Evolutionary conservation across 1,140 invertebrate species (phyloP), one percentile per base, ranked within the genome.

Genomic region (Campoletis sonorensis): DNA sequence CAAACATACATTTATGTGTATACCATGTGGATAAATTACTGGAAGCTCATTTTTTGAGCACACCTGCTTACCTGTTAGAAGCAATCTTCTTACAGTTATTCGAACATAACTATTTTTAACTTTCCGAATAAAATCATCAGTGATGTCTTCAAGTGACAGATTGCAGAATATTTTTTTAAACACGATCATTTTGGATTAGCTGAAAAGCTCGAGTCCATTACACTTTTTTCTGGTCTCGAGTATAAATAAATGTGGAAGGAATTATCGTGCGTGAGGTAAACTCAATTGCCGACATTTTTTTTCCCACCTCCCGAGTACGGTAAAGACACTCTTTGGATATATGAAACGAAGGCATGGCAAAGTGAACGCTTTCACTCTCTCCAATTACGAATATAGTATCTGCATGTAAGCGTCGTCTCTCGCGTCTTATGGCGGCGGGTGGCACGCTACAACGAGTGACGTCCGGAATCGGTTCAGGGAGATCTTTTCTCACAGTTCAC

Each of bases 331-430:
- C 16, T 70, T 30, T 16, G 72, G 37, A 72, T 23, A 72, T 49
- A 8, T 16, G 18, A 10, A 45, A 45, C 8, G 23, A 18, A 72
- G 33, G 37, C 1, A 51, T 73, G 37, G 37, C 33, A 54, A 27
- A 54, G 15, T 82, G 84, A 72, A 79, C 73, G 68, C 81, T 86
- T 87, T 87, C 85, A 83, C 86, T 85, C 79, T 80, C 72, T 80
- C 81, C 85, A 86, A 87, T 87, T 87, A 86, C 84, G 84, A 85
- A 84, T 85, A 75, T 75, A 58, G 23, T 58, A 30, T 58, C 54
- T 75, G 72, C 49, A 75, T n/a, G 40, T 45, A 45, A 45, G 72
- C 64, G 64, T 33, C 75, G 67, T 70, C 13, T 70, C 61, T 64
- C 21, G 15, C 21, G 15, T 70, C 30, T 70, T 11, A 18, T 33